A percentile compares a stretch with the other conserved stretches of the same genome.
Evolutionary conservation across 2,113 vertebrate genomes (phyloP).

Genomic region (Shinisaurus crocodilurus): DNA sequence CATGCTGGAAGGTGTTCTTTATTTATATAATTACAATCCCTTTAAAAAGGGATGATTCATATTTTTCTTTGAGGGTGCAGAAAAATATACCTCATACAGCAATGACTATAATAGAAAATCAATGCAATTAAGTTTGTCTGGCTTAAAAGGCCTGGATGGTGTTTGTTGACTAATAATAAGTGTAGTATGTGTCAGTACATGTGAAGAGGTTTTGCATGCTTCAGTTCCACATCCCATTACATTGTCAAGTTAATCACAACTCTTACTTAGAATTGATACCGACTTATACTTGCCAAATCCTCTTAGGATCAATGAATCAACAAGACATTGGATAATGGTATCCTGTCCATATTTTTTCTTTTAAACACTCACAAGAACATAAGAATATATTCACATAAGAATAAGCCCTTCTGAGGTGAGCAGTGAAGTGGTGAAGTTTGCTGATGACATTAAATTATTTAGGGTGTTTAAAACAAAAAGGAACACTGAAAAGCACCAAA

Average conservation of each 20-base stretch:
- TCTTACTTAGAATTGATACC: slow-evolving; percentile 47
- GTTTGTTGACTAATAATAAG: slow-evolving; percentile 33
- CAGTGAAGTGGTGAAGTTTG: too few relatives aligned
- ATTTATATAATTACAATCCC: background rate
- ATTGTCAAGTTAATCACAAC: slow-evolving; percentile 53
- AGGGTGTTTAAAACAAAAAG: too few relatives aligned
- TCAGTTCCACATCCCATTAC: slow-evolving; percentile 42
- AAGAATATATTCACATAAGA: background rate
- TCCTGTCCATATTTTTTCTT: slow-evolving; percentile 56
- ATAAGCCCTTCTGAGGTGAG: background rate
- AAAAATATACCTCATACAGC: background rate
- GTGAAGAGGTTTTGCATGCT: slow-evolving; percentile 25
- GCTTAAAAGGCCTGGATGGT: background rate
- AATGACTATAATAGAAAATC: background rate
- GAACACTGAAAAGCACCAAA: too few relatives aligned
- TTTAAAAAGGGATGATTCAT: background rate
- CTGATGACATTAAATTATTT: too few relatives aligned
- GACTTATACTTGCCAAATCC: slow-evolving; percentile 51
- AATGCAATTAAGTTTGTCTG: background rate
- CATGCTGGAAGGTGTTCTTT: background rate
- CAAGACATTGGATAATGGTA: slow-evolving; percentile 49
- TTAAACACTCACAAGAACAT: slow-evolving; percentile 15
- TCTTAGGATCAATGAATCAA: slow-evolving; percentile 44
- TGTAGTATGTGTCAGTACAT: slow-evolving; percentile 11
- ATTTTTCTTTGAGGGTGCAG: background rate